Evolutionary conservation across 1,140 invertebrate species (phyloP).

Genomic region (Rhynchophorus ferrugineus): DNA sequence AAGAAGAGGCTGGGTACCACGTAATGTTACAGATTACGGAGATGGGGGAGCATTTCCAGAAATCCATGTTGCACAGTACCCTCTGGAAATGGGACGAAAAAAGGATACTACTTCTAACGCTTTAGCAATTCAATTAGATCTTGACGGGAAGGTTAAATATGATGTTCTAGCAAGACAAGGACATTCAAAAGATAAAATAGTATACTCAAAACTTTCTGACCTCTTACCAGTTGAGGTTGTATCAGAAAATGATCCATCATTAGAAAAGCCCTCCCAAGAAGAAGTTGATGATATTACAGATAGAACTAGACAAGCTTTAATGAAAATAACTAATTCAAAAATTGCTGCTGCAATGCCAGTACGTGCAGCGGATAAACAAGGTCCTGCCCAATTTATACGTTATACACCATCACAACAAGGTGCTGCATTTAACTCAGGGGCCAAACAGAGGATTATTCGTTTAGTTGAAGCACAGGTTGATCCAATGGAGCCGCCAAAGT

Average conservation of each 20-base stretch:
- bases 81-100: conserved; percentile 75
- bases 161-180: conserved; percentile 93
- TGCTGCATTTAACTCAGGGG: conserved; percentile 90
- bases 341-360: conserved; percentile 92
- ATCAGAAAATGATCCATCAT: conserved; percentile 79
- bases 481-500: conserved; percentile 97
- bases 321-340: conserved; percentile 82
- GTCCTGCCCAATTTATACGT: conserved; percentile 90
- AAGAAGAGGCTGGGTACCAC: conserved; percentile 89
- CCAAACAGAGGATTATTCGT: conserved; percentile 94
- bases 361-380: conserved; percentile 77
- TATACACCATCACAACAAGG: conserved; percentile 98
- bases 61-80: conserved; percentile 95
- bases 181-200: conserved; percentile 93
- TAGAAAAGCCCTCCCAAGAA: conserved; percentile 82
- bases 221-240: conserved; percentile 88
- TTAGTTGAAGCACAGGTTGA: conserved; percentile 95
- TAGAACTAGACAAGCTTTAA: conserved; percentile 71
- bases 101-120: conserved; percentile 79
- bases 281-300: conserved; percentile 81
- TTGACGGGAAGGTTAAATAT: conserved; percentile 93
- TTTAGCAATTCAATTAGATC: conserved; percentile 87
- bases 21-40: conserved; percentile 74
- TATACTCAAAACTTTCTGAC: conserved; percentile 93
- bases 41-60: conserved; percentile 99